These are phyloP conservation scores for Turdus rufiventris DNA, from an alignment of 2,113 vertebrate species.

Conservation along the genomic window DNA sequence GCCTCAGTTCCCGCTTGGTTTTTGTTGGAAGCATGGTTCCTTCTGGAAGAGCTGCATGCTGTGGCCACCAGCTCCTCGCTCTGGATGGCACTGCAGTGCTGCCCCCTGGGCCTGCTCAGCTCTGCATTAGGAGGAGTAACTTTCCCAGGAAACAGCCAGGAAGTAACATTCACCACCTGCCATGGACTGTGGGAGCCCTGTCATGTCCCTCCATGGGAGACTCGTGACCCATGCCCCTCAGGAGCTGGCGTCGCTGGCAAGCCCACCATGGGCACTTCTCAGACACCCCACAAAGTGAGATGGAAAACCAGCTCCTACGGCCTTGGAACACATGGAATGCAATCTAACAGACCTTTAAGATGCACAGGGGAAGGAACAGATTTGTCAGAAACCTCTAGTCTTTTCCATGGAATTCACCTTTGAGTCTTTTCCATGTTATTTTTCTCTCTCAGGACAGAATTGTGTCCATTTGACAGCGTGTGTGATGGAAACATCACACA, in stretches of 20 bases:
- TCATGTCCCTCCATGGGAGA: not conserved
- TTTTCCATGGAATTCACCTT: not conserved
- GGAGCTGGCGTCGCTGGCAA: not conserved
- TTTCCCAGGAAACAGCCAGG: not conserved
- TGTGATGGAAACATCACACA: too few relatives aligned
- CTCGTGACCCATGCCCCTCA: accelerated
- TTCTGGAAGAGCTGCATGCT: not conserved
- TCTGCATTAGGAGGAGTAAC: not conserved
- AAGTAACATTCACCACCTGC: not conserved
- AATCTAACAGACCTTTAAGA: not conserved
- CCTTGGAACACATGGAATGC: not conserved
- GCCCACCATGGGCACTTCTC: not conserved
- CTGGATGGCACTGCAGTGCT: accelerated
- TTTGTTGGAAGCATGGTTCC: accelerated
- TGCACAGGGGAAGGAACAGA: not conserved
- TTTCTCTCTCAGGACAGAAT: not conserved
- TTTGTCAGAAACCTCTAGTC: not conserved
- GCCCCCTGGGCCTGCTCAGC: not conserved
- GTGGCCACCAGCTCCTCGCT: accelerated
- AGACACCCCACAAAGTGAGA: not conserved
- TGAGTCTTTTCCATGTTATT: not conserved
- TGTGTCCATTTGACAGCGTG: not conserved
- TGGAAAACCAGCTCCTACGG: not conserved
- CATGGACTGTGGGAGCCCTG: not conserved
- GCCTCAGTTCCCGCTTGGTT: not conserved